Evolutionary conservation across 1,140 invertebrate genomes (phyloP).

Genomic region (Calliphora vicina): DNA sequence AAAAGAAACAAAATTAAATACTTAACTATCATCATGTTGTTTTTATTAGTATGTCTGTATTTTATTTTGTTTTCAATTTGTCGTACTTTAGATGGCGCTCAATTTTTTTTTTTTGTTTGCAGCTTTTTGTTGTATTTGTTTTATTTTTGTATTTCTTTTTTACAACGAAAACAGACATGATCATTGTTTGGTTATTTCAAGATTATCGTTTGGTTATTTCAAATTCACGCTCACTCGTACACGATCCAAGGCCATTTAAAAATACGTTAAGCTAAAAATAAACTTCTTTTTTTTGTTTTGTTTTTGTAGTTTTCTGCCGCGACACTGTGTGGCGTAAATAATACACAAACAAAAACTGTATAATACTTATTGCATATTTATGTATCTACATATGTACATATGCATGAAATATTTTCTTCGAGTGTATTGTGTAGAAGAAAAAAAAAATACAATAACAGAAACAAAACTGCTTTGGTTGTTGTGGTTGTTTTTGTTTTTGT

Average conservation of each 20-base stretch:
- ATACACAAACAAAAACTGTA: neutral
- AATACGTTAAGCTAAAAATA: constrained; percentile 59
- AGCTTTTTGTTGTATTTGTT: no score
- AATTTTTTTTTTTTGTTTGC: neutral
- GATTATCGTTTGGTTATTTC: neutral
- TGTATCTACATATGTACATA: no score
- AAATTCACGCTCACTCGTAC: constrained; percentile 1
- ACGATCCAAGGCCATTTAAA: constrained; percentile 58
- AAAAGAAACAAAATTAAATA: neutral
- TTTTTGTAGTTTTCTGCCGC: neutral
- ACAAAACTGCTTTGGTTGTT: neutral
- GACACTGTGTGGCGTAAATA: neutral
- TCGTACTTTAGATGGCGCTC: neutral
- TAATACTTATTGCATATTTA: no score
- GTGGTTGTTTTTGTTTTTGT: neutral
- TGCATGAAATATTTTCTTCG: no score
- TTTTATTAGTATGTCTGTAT: neutral
- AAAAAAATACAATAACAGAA: neutral
- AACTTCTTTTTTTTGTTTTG: neutral
- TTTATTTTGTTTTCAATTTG: neutral
- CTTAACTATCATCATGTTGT: neutral
- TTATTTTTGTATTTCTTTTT: no score
- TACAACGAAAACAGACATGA: neutral
- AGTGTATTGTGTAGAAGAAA: no score
- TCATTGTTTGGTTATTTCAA: neutral